Base-by-base conservation (phyloP, 2,888 invertebrate genomes). In the Parnassius orleans region DNA sequence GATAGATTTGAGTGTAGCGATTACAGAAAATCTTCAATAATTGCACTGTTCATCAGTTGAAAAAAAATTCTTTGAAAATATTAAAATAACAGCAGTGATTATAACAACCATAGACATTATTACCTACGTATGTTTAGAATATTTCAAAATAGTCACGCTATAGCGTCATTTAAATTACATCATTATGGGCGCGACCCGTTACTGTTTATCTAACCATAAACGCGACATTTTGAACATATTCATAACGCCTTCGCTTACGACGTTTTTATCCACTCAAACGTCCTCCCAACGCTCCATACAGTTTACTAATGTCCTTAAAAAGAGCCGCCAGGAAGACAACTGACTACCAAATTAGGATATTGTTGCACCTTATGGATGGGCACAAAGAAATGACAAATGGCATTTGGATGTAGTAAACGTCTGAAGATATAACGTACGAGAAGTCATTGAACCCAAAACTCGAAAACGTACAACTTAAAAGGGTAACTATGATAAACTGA, bases 81-180 rank as follows among this genome's bases (percentile, higher is more conserved):
- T 33, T 33, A 33, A 33, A 33, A 33, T 33, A 3, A 33, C 7
- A 33, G 33, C 33, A 33, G 7, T 33, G 33, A 33, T 33, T 33
- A 33, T 33, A 7, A 33, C 5, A 59, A 59, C 41, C 10, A 14
- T 9, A 19, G 24, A 19, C 7, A 24, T 14, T 11, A 5, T 10
- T 3, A 11, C 11, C 24, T 11, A 51, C 15, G 10, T 24, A 33
- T 73, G 78, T 76, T 75, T 71, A 61, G 68, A 70, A 72, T 70
- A 61, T 69, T 80, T 75, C 82, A 83, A 78, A 84, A 84, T 84
- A 86, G 80, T 66, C 69, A 71, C 68, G 67, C 69, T 69, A 81
- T 80, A 81, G 65, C 83, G 83, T 86, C 84, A 84, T 72, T 73
- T 64, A 53, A 67, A 75, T 86, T 86, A 84, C 84, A 86, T 87